A percentile compares a stretch with the other conserved stretches of the same genome.
Evolutionary conservation across 2,113 vertebrate genomes (phyloP).

Genomic region (Pomatorhinus ruficollis): DNA sequence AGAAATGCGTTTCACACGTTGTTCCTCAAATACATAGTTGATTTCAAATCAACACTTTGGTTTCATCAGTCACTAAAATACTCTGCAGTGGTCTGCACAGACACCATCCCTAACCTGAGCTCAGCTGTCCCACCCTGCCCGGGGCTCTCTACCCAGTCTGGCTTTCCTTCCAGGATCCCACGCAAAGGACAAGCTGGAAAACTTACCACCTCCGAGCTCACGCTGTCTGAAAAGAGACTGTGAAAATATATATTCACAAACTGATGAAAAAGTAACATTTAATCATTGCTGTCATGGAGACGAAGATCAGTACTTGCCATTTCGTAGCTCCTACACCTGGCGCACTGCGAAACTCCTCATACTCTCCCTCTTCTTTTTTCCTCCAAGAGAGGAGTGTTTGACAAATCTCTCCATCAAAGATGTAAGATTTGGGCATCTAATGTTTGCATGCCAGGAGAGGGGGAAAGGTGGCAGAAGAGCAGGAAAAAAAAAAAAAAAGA

Average conservation of each 20-base stretch:
- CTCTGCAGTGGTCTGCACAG: background rate
- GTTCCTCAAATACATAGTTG: background rate
- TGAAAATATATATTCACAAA: constrained; percentile 13
- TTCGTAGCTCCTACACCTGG: constrained; percentile 21
- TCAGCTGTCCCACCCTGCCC: background rate
- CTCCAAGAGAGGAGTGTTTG: background rate
- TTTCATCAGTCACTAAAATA: background rate
- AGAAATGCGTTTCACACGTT: background rate
- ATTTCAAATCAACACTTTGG: background rate
- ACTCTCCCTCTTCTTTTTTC: background rate
- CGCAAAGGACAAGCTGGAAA: background rate
- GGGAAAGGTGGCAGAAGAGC: background rate
- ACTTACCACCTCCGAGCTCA: background rate
- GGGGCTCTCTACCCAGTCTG: background rate
- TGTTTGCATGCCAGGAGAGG: background rate
- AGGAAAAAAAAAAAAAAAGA: background rate
- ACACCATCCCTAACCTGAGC: background rate
- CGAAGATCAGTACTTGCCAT: background rate
- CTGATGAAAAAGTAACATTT: constrained; percentile 37
- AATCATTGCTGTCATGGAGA: constrained; percentile 48
- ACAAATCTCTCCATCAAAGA: background rate
- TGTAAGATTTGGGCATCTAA: background rate
- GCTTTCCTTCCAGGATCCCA: background rate
- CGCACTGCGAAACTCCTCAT: background rate
- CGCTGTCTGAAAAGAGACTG: background rate